A percentile compares a stretch with the other conserved stretches of the same genome.
phyloP scores from a whole-genome alignment of 2,888 invertebrate genomes.

The Rutpela maculata region DNA sequence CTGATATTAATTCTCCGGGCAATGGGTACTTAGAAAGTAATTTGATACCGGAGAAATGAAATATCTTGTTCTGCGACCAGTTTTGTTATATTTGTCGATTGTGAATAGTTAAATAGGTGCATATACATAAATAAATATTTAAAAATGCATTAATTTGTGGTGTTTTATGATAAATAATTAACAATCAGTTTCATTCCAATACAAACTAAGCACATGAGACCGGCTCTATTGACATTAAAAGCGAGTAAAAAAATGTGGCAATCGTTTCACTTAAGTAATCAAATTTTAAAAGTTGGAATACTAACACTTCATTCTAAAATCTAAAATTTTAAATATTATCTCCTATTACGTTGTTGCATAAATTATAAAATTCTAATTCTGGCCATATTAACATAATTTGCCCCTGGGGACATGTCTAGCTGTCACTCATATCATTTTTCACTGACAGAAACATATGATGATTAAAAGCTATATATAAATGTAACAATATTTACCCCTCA shows the following conservation, averaged over 20 bases:
- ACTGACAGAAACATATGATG: neutral
- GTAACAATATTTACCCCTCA: conserved; percentile 42
- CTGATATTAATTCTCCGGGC: too few species aligned
- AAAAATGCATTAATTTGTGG: too few species aligned
- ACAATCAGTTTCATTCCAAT: neutral
- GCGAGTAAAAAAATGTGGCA: neutral
- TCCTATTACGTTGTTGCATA: neutral
- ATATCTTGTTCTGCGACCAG: too few species aligned
- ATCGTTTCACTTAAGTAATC: neutral
- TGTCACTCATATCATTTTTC: neutral
- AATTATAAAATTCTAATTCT: neutral
- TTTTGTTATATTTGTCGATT: too few species aligned
- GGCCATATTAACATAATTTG: neutral
- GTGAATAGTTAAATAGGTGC: neutral
- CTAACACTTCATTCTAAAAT: neutral
- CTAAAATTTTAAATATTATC: neutral
- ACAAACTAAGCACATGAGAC: conserved; percentile 2
- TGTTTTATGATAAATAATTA: neutral
- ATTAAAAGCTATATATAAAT: conserved; percentile 7
- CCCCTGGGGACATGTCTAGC: neutral
- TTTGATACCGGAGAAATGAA: too few species aligned
- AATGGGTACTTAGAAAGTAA: too few species aligned
- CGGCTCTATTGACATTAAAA: conserved; percentile 29
- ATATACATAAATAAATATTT: neutral
- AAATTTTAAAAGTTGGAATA: neutral